Percentiles rank a stretch among this genome's conserved stretches.
These are phyloP conservation scores for Andrena bicolor DNA, from an alignment of 2,888 invertebrate species.

Conservation along the genomic window DNA sequence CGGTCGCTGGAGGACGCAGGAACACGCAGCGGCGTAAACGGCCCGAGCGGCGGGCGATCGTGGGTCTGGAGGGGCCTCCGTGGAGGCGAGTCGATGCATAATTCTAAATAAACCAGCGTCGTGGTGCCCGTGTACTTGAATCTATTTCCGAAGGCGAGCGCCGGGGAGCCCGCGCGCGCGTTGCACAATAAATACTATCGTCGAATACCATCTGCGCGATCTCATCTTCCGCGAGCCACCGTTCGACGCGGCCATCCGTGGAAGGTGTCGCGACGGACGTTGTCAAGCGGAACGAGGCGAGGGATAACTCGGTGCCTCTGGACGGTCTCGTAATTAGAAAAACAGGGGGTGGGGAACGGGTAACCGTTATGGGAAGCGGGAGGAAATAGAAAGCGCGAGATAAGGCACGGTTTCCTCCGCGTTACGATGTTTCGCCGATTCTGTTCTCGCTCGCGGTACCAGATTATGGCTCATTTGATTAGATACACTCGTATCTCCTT, in stretches of 20 bases:
- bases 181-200: slow-evolving; percentile 47
- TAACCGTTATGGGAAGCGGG: not conserved
- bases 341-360: not conserved
- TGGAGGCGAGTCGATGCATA: slow-evolving; percentile 33
- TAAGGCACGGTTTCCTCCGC: slow-evolving; percentile 58
- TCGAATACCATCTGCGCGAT: slow-evolving; percentile 32
- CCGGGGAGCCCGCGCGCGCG: not conserved
- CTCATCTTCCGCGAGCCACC: slow-evolving; percentile 8
- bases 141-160: slow-evolving; percentile 37
- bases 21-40: not conserved
- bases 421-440: slow-evolving; percentile 15
- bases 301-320: no score
- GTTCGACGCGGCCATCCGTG: not conserved
- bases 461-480: slow-evolving; percentile 58
- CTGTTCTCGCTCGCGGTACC: slow-evolving; percentile 17
- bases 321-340: slow-evolving; percentile 31
- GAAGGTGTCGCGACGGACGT: slow-evolving; percentile 11
- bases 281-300: no score
- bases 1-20: slow-evolving; percentile 5
- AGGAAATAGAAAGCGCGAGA: slow-evolving; percentile 38
- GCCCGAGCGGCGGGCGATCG: slow-evolving; percentile 11
- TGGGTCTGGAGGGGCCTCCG: slow-evolving; percentile 24
- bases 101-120: slow-evolving; percentile 38
- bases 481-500: slow-evolving; percentile 32
- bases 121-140: slow-evolving; percentile 39